Percentiles rank a stretch among this genome's conserved stretches.
phyloP scores from a whole-genome alignment of 2,797 vertebrate genomes.

The Microctenopoma lineatum region DNA sequence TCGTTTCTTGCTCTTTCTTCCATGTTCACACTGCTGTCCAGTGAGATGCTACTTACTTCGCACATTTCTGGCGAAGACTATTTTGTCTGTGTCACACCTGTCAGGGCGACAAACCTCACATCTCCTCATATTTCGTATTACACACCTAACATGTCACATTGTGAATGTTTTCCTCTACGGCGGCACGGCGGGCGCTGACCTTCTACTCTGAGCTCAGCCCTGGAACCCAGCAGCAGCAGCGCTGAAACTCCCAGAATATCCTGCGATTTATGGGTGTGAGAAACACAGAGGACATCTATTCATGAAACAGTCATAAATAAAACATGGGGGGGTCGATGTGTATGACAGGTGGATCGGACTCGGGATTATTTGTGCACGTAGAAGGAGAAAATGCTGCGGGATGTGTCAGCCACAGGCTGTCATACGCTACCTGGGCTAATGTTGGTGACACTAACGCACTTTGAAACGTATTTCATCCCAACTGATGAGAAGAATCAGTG shows the following conservation, averaged over 20 bases:
- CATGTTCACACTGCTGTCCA: constrained; percentile 9
- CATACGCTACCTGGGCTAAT: constrained; percentile 47
- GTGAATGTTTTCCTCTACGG: neutral
- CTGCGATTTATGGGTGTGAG: constrained; percentile 62
- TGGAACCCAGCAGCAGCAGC: constrained; percentile 3
- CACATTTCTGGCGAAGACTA: constrained; percentile 37
- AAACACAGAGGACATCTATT: constrained; percentile 66
- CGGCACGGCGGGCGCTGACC: constrained; percentile 9
- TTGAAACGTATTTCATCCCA: constrained; percentile 22
- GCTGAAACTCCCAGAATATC: constrained; percentile 45
- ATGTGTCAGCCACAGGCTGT: constrained; percentile 54
- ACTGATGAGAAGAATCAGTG: constrained; percentile 19
- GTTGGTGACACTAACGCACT: constrained; percentile 43
- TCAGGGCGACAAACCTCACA: constrained; percentile 45
- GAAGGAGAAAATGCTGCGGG: constrained; percentile 44
- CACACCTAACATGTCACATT: constrained; percentile 23
- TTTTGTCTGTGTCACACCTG: constrained; percentile 50
- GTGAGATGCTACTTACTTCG: constrained; percentile 47
- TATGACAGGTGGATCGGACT: constrained; percentile 66
- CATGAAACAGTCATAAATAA: constrained; percentile 76
- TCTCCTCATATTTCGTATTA: neutral
- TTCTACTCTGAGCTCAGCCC: constrained; percentile 31
- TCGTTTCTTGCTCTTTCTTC: constrained; percentile 6
- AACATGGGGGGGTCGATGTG: constrained; percentile 54
- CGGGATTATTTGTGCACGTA: constrained; percentile 71